A percentile compares a stretch with the other conserved stretches of the same genome.
phyloP scores from a whole-genome alignment of 2,113 vertebrate species.

The Carassius auratus region DNA sequence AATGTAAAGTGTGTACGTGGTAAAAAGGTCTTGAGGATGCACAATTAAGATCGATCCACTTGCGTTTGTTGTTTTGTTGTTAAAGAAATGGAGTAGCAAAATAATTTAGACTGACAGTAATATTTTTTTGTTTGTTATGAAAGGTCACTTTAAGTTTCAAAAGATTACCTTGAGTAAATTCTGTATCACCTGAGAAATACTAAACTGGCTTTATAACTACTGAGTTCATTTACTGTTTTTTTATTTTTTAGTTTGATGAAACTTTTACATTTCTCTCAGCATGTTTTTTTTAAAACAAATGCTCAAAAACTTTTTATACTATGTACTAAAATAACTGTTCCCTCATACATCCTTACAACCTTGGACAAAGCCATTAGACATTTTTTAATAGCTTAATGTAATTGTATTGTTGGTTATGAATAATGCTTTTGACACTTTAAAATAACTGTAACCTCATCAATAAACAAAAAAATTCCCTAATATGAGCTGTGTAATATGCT shows the following conservation, averaged over 20 bases:
- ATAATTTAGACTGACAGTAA: not conserved
- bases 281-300: not conserved
- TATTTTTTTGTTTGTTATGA: not conserved
- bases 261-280: not conserved
- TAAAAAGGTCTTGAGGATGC: not conserved
- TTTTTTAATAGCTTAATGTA: not conserved
- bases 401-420: not conserved
- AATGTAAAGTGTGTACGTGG: not conserved
- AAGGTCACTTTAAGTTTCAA: slow-evolving; percentile 21
- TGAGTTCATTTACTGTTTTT: not conserved
- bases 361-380: not conserved
- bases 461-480: slow-evolving; percentile 2
- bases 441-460: slow-evolving; percentile 1
- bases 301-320: not conserved
- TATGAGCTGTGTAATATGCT: slow-evolving; percentile 1
- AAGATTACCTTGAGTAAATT: slow-evolving; percentile 15
- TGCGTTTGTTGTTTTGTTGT: not conserved
- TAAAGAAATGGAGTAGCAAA: slow-evolving; percentile 1
- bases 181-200: slow-evolving; percentile 42
- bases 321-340: slow-evolving; percentile 20
- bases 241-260: not conserved
- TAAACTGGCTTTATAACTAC: not conserved
- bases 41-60: not conserved
- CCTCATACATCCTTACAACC: not conserved
- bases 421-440: not conserved